Evolutionary conservation across 2,113 vertebrate genomes (phyloP), one percentile per base, ranked within the genome.

Genomic region (Pollimyrus isidori): DNA sequence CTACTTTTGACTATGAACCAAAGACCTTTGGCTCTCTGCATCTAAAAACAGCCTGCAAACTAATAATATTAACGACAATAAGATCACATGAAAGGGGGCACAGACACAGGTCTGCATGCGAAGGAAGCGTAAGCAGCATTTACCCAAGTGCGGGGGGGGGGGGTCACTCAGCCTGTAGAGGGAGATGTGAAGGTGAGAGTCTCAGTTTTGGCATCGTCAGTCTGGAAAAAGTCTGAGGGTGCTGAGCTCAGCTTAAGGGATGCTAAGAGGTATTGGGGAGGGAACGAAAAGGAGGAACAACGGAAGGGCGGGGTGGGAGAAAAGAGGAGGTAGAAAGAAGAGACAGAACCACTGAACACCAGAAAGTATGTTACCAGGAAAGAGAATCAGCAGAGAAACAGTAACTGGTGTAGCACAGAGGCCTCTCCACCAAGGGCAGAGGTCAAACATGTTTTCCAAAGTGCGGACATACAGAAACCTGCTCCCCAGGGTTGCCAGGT

Each of bases 191-290:
- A 83, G 62, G 58, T 84, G 23, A 62, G 83, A 86, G 56, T 86
- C 83, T 46, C 23, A 48, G 62, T 46, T 87, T 89, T 48, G 82
- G 89, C 89, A 86, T 56, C 89, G 13, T 89, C 89, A 85, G 58
- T 89, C 89, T 89, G 89, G 89, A 89, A 86, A 86, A 86, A 85
- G 48, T 89, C 89, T 53, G 89, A 89, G 58, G 89, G 89, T 17
- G 83, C 80, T 45, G 89, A 89, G 89, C 83, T 84, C 84, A 89
- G 82, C 53, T 86, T 89, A 89, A 86, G 82, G 53, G 89, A 84
- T 21, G 58, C 89, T 89, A 49, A 62, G 73, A 89, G 42, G 45
- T 7, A 3, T 48, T 83, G 89, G 76, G 62, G 65, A 87, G 90
- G 88, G 56, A 73, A 48, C 35, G 58, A 23, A 82, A 42, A 30